phyloP scores from a whole-genome alignment of 2,888 invertebrate genomes.

The Orthosia cruda region DNA sequence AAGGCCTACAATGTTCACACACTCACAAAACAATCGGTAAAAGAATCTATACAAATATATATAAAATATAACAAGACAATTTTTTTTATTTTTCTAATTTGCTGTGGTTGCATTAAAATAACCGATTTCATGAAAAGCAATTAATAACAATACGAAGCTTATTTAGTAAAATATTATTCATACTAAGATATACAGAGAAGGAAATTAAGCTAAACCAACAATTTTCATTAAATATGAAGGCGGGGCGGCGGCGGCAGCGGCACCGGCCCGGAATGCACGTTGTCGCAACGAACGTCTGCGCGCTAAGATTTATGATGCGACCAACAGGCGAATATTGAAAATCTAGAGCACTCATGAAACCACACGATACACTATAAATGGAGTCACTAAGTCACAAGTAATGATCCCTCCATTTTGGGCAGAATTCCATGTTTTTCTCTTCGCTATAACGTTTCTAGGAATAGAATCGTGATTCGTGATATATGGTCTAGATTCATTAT shows the following conservation, averaged over 20 bases:
- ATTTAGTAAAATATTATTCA: conserved; percentile 47
- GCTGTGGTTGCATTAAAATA: neutral
- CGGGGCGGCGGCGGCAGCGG: conserved; percentile 75
- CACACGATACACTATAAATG: conserved; percentile 84
- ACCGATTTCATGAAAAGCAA: conserved; percentile 1
- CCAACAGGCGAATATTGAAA: conserved; percentile 90
- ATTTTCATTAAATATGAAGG: conserved; percentile 89
- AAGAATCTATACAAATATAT: too few species aligned
- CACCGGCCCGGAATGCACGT: conserved; percentile 82
- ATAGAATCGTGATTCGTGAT: conserved; percentile 58
- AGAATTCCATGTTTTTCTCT: conserved; percentile 57
- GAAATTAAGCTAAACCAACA: conserved; percentile 85
- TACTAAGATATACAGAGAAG: conserved; percentile 57
- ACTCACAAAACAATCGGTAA: too few species aligned
- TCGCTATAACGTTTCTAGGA: conserved; percentile 46
- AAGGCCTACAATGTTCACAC: too few species aligned
- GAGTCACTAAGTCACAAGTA: conserved; percentile 76
- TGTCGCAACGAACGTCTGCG: conserved; percentile 83
- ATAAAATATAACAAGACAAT: too few species aligned
- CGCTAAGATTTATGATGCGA: conserved; percentile 88
- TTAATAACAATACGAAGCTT: conserved; percentile 7
- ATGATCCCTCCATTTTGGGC: conserved; percentile 56
- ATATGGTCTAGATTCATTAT: conserved; percentile 58
- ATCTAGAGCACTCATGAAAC: conserved; percentile 85
- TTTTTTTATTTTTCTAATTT: too few species aligned